A percentile compares a stretch with the other conserved stretches of the same genome.
These are phyloP conservation scores for Drosophila neutralis DNA, from an alignment of 2,888 invertebrate species.

Conservation along the genomic window DNA sequence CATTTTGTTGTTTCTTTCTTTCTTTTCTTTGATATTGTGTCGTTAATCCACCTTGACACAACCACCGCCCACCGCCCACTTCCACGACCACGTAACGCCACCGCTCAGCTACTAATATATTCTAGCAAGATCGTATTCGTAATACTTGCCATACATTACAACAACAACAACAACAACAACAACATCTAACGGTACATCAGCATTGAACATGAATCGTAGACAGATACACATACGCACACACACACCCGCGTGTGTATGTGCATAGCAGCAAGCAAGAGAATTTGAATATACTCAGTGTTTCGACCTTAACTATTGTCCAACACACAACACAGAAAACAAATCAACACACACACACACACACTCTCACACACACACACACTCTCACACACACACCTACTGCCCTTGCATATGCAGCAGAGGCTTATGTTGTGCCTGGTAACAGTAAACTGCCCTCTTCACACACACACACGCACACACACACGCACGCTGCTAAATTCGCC, in stretches of 20 bases:
- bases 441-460: constrained; percentile 37
- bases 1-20: constrained; percentile 51
- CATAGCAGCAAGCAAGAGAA: constrained; percentile 36
- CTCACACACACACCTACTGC: constrained; percentile 2
- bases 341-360: constrained; percentile 4
- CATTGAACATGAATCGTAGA: constrained; percentile 39
- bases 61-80: constrained; percentile 45
- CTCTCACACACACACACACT: constrained; percentile 2
- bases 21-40: constrained; percentile 56
- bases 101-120: constrained; percentile 50
- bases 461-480: constrained; percentile 10
- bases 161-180: not conserved
- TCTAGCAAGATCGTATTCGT: constrained; percentile 44
- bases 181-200: constrained; percentile 25
- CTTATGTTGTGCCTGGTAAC: constrained; percentile 47
- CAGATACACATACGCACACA: constrained; percentile 26
- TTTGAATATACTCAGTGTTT: constrained; percentile 46
- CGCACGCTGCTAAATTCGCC: constrained; percentile 50
- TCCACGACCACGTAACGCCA: constrained; percentile 52
- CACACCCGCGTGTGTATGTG: constrained; percentile 14
- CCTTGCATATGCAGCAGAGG: constrained; percentile 23
- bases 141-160: constrained; percentile 19
- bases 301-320: constrained; percentile 16
- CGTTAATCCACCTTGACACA: constrained; percentile 55
- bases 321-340: constrained; percentile 14